Conservation (phyloP, 2,113 vertebrate species). For the Albula glossodonta region DNA sequence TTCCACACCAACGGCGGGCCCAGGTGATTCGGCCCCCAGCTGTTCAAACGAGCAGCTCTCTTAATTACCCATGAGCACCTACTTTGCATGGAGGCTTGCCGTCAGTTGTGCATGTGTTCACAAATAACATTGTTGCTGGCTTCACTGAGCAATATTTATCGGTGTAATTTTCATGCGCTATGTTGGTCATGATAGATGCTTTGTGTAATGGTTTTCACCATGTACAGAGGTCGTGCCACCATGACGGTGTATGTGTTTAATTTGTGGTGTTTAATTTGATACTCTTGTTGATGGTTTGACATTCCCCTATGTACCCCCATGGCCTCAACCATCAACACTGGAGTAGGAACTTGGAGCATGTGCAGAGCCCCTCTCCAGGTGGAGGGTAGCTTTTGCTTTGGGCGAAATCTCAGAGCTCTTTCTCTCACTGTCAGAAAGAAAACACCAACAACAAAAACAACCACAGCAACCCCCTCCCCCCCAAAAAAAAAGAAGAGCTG, state of each 20-base stretch:
- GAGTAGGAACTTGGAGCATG: neutral
- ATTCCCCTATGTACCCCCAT: neutral
- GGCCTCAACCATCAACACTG: too few species aligned
- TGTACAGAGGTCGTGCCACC: neutral
- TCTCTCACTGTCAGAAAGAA: neutral
- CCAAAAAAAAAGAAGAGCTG: neutral
- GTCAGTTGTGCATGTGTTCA: constrained; percentile 47
- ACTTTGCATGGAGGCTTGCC: neutral
- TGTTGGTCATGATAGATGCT: constrained; percentile 45
- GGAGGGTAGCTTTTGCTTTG: neutral
- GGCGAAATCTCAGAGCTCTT: neutral
- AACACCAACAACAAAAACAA: neutral
- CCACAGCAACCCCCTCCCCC: neutral
- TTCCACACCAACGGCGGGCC: neutral
- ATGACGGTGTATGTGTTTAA: neutral
- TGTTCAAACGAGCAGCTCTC: neutral
- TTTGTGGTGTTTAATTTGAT: neutral
- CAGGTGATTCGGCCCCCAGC: neutral
- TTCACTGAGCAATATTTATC: constrained; percentile 55
- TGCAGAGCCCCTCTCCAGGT: neutral
- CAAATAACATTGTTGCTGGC: constrained; percentile 46
- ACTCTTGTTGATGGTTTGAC: neutral
- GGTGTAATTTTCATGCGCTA: constrained; percentile 38
- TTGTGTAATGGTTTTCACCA: constrained; percentile 55
- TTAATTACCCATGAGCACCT: neutral